Evolutionary conservation across 2,888 invertebrate genomes (phyloP).

Genomic region (Tetrapedia diversipes): DNA sequence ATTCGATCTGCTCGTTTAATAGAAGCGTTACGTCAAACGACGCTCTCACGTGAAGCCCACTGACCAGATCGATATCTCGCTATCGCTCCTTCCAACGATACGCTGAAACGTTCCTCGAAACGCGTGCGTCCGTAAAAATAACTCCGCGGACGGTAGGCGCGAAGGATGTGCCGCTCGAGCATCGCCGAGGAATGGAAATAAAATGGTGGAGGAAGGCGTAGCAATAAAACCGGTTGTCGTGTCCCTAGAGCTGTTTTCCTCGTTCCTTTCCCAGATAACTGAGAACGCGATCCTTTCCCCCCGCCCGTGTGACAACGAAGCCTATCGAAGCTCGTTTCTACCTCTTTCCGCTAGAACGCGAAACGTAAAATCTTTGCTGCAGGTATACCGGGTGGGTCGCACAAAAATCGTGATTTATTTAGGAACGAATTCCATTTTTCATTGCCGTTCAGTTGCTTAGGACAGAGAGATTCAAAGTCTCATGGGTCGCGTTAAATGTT

Average conservation of each 20-base stretch:
- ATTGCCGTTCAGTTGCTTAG: too few relatives aligned
- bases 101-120: neutral
- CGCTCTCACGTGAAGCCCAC: too few relatives aligned
- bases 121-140: neutral
- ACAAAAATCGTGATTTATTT: too few relatives aligned
- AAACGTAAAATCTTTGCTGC: neutral
- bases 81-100: neutral
- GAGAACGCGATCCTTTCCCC: constrained; percentile 4
- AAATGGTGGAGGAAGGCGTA: constrained; percentile 21
- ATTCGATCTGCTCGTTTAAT: neutral
- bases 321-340: neutral
- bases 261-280: constrained; percentile 43
- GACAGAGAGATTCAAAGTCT: too few relatives aligned
- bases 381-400: too few relatives aligned
- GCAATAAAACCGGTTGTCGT: constrained; percentile 56
- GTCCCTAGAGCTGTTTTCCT: constrained; percentile 46
- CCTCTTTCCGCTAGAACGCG: neutral
- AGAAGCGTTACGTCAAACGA: neutral
- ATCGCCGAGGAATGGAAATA: constrained; percentile 15
- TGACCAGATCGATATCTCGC: constrained; percentile 13
- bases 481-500: too few relatives aligned
- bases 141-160: neutral
- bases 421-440: too few relatives aligned
- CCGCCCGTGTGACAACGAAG: constrained; percentile 11
- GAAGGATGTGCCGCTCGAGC: constrained; percentile 18